A percentile compares a stretch with the other conserved stretches of the same genome.
Evolutionary conservation across 53 echinoderm and acorn worm genomes (phyloP).

Genomic region (Echinometra lucunter): DNA sequence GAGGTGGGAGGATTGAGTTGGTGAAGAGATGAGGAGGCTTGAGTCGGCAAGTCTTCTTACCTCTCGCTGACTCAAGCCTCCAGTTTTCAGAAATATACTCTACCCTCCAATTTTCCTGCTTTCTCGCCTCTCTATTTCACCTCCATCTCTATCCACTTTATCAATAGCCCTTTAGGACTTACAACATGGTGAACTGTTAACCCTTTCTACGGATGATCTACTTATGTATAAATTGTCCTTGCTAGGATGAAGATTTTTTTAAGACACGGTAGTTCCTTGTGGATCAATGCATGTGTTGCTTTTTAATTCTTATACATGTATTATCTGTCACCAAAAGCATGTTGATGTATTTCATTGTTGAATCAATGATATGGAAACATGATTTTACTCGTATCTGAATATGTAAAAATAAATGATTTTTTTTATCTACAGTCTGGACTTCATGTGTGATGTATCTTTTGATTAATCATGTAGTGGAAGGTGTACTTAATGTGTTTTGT

Average conservation of each 20-base stretch:
- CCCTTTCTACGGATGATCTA: no score
- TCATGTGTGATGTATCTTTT: background rate
- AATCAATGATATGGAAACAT: background rate
- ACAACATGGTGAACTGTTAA: no score
- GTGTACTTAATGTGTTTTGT: background rate
- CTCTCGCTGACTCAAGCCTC: no score
- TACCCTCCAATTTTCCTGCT: no score
- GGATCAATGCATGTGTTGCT: background rate
- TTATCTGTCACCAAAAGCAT: background rate
- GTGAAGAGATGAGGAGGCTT: no score
- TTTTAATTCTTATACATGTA: background rate
- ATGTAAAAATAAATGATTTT: conserved; percentile 35
- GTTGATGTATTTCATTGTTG: background rate
- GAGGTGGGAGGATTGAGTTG: no score
- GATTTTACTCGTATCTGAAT: background rate
- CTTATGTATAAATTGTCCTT: no score
- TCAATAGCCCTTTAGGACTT: no score
- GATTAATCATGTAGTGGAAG: background rate
- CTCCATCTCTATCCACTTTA: background rate
- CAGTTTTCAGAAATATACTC: no score
- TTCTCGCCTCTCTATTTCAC: no score
- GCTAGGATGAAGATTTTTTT: background rate
- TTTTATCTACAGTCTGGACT: background rate
- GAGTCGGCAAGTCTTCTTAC: no score
- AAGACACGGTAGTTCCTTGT: background rate